These are phyloP conservation scores for Echinops telfairi DNA, from an alignment of 2,113 vertebrate species.

Conservation along the genomic window DNA sequence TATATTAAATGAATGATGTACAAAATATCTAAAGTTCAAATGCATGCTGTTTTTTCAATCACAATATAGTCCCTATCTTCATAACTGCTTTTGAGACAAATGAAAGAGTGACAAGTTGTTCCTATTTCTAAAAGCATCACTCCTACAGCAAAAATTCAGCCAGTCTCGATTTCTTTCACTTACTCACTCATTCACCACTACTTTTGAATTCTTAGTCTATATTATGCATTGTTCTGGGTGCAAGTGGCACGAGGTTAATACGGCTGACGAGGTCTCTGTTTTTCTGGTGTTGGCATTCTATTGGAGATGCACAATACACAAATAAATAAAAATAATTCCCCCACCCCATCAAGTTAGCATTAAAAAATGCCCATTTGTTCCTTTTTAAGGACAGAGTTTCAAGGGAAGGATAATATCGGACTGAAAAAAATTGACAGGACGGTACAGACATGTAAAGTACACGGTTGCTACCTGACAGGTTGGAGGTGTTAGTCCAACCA, in stretches of 20 bases:
- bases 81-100: conserved; percentile 21
- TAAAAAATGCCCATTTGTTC: background rate
- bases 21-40: conserved; percentile 10
- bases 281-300: too few relatives aligned
- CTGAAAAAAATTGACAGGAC: background rate
- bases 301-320: background rate
- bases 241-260: background rate
- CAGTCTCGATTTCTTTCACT: background rate
- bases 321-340: conserved; percentile 6
- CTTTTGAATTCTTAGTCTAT: background rate
- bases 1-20: background rate
- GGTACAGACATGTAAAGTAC: background rate
- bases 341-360: background rate
- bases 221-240: background rate
- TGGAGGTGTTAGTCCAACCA: background rate
- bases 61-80: background rate
- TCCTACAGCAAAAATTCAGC: conserved; percentile 4
- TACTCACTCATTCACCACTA: background rate
- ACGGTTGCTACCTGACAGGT: background rate
- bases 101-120: background rate
- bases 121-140: background rate
- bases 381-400: background rate
- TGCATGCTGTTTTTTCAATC: background rate
- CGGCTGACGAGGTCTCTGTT: too few relatives aligned
- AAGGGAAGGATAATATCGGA: background rate